Evolutionary conservation across 1,140 invertebrate species (phyloP), one percentile per base, ranked within the genome.

Genomic region (Pteromalus puparum): DNA sequence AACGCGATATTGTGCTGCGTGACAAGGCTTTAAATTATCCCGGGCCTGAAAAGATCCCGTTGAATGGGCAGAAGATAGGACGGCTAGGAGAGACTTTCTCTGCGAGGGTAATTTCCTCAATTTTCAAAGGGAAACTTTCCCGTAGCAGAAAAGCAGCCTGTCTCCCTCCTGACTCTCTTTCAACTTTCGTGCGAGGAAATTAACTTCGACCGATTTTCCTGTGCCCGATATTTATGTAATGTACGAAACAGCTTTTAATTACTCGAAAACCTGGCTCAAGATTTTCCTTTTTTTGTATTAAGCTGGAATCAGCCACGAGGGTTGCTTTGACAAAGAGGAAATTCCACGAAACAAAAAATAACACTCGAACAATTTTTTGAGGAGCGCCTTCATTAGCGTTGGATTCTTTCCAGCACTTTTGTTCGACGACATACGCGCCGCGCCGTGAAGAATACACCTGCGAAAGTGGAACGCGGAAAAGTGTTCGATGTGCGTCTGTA

Each of bases 161-260:
- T 30, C 28, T 30, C n/a, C n/a, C 30, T 30, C 30, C 30, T 15
- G 24, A 26, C 28, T 26, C 24, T 30, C 28, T 30, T 70, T 67
- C 24, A 67, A 10, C 9, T 46, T 38, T 48, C n/a, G 26, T 4
- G 28, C 21, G 48, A 80, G 68, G 76, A 80, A 80, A 84, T 84
- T 72, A 73, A 67, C 21, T 79, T 79, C 68, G 34, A 73, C 28
- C 76, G 10, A 21, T 73, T 74, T 61, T 42, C 12, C 21, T 65
- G 76, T 65, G 76, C 67, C 1, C 53, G 12, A 15, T 26, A 26
- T 24, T 61, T 6, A 61, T n/a, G 42, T 74, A 38, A 61, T 79
- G 80, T 61, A 34, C 30, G 68, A 84, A 67, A 38, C 61, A 26
- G 77, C 75, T 84, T 84, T 73, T 73, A 74, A 84, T 84, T 80